Evolutionary conservation across 1,140 invertebrate genomes (phyloP).

Genomic region (Melipona quadrifasciata): DNA sequence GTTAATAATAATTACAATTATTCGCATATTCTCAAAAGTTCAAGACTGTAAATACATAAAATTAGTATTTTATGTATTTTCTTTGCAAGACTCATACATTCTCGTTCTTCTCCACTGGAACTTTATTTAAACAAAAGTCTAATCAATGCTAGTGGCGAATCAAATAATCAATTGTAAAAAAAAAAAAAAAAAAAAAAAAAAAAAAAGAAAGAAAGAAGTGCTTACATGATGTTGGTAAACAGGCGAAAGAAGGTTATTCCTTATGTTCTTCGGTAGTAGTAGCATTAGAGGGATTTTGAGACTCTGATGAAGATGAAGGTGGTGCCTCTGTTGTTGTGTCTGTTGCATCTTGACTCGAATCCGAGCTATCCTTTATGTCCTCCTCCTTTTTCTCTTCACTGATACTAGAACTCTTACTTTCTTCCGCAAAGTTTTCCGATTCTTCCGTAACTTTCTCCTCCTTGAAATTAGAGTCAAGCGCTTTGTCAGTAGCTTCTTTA

Average conservation of each 20-base stretch:
- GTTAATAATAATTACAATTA: neutral
- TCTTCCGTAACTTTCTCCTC: conserved; percentile 73
- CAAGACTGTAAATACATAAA: neutral
- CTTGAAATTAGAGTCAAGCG: conserved; percentile 71
- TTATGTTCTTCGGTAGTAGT: conserved; percentile 76
- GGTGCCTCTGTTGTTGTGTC: conserved; percentile 62
- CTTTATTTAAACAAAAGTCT: conserved; percentile 2
- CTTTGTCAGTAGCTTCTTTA: conserved; percentile 70
- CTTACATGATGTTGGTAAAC: conserved; percentile 67
- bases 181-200: neutral
- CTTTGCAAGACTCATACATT: neutral
- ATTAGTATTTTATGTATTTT: conserved; percentile 4
- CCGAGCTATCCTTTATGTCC: conserved; percentile 75
- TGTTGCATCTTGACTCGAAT: conserved; percentile 78
- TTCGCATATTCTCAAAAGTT: neutral
- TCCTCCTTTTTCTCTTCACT: conserved; percentile 75
- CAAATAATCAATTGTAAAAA: conserved; percentile 35
- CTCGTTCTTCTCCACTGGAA: neutral
- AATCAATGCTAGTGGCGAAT: conserved; percentile 7
- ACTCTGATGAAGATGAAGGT: conserved; percentile 66
- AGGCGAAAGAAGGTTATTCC: conserved; percentile 78
- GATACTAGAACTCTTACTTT: conserved; percentile 63
- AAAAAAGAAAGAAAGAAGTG: conserved; percentile 21
- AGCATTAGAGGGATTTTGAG: conserved; percentile 71
- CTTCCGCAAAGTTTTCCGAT: conserved; percentile 72